These are phyloP conservation scores for Octonoba sinensis DNA, from an alignment of 2,888 invertebrate species.

Conservation along the genomic window DNA sequence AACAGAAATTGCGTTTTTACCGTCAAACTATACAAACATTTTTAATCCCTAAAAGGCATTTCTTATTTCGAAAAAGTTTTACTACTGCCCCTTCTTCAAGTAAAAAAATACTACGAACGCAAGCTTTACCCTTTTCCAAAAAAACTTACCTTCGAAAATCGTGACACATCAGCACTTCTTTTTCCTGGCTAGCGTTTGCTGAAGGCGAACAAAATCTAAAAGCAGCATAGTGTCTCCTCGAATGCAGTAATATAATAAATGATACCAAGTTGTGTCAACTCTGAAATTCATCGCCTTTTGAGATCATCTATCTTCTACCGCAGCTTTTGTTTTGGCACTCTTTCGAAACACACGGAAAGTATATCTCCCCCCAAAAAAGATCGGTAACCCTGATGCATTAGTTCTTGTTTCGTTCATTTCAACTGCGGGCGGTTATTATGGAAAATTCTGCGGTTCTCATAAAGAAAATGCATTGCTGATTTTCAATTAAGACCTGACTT, in stretches of 20 bases:
- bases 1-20: too few species aligned
- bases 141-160: slow-evolving; percentile 16
- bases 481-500: too few species aligned
- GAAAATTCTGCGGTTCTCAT: too few species aligned
- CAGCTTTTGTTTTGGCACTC: slow-evolving; percentile 18
- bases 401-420: too few species aligned
- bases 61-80: too few species aligned
- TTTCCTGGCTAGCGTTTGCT: background rate
- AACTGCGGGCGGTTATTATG: too few species aligned
- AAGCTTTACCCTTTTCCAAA: slow-evolving; percentile 2
- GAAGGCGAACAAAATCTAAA: background rate
- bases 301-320: slow-evolving; percentile 21
- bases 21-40: too few species aligned
- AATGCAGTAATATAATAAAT: slow-evolving; percentile 21
- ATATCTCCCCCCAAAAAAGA: background rate
- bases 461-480: too few species aligned
- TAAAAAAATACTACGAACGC: too few species aligned
- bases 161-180: slow-evolving; percentile 4
- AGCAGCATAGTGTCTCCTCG: background rate
- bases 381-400: too few species aligned
- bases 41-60: too few species aligned
- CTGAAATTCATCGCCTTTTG: slow-evolving; percentile 7
- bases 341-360: slow-evolving; percentile 3
- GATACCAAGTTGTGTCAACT: slow-evolving; percentile 23
- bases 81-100: too few species aligned